A percentile compares a stretch with the other conserved stretches of the same genome.
phyloP scores from a whole-genome alignment of 2,797 vertebrate species.

The Scomberomorus guttatus region DNA sequence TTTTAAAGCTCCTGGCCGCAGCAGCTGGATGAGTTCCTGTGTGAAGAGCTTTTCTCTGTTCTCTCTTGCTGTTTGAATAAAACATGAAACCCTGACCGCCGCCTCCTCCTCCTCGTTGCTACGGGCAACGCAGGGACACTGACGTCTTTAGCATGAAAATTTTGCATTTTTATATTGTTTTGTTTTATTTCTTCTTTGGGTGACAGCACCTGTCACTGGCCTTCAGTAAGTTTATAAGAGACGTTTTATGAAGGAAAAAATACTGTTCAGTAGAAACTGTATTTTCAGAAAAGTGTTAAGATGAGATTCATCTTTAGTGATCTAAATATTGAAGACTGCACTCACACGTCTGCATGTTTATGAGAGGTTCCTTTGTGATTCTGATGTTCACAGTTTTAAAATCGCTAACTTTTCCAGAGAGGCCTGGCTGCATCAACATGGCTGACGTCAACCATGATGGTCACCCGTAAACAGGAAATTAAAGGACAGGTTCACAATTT shows the following conservation, averaged over 20 bases:
- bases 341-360: too few species aligned
- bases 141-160: not conserved
- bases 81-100: constrained; percentile 49
- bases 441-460: too few species aligned
- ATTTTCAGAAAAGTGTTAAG: too few species aligned
- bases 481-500: too few species aligned
- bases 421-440: too few species aligned
- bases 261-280: too few species aligned
- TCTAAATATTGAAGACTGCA: not conserved
- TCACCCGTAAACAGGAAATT: too few species aligned
- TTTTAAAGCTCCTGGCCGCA: constrained; percentile 37
- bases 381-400: too few species aligned
- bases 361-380: too few species aligned
- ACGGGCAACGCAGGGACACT: not conserved
- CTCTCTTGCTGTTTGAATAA: constrained; percentile 47
- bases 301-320: not conserved
- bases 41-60: constrained; percentile 58
- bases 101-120: constrained; percentile 8
- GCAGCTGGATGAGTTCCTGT: constrained; percentile 39
- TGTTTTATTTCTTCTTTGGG: not conserved
- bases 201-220: not conserved
- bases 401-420: too few species aligned
- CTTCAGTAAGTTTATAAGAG: not conserved
- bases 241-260: too few species aligned
- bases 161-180: not conserved